These are phyloP conservation scores for Sturmia bella DNA, from an alignment of 2,888 invertebrate genomes.

Conservation along the genomic window DNA sequence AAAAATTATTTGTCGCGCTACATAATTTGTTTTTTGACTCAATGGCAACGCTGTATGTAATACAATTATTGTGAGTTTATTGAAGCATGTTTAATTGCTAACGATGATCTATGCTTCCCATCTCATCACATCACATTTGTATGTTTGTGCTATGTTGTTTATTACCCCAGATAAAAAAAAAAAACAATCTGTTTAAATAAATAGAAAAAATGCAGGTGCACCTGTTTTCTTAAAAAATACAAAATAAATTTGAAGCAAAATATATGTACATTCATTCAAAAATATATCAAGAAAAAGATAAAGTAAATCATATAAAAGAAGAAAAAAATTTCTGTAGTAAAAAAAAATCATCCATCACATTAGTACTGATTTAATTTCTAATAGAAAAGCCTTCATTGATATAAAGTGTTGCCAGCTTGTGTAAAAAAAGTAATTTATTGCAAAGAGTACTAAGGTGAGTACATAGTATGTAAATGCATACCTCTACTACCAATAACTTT, in stretches of 20 bases:
- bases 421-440: constrained; percentile 6
- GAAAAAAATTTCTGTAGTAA: constrained; percentile 12
- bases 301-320: background rate
- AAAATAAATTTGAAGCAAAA: background rate
- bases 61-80: constrained; percentile 19
- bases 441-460: constrained; percentile 55
- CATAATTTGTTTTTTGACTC: too few species aligned
- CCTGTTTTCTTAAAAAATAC: constrained; percentile 45
- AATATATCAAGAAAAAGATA: background rate
- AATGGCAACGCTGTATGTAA: background rate
- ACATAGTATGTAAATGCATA: too few species aligned
- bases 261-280: background rate
- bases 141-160: background rate
- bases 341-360: constrained; percentile 12
- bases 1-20: too few species aligned
- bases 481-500: too few species aligned
- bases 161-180: constrained; percentile 20
- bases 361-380: background rate
- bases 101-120: constrained; percentile 19
- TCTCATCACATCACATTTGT: constrained; percentile 24
- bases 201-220: constrained; percentile 48
- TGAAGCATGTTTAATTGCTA: background rate
- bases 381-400: constrained; percentile 14
- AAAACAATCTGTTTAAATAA: constrained; percentile 21
- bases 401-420: constrained; percentile 35